Evolutionary conservation across 2,113 vertebrate species (phyloP), one percentile per base, ranked within the genome.

Genomic region (Leuciscus idus): DNA sequence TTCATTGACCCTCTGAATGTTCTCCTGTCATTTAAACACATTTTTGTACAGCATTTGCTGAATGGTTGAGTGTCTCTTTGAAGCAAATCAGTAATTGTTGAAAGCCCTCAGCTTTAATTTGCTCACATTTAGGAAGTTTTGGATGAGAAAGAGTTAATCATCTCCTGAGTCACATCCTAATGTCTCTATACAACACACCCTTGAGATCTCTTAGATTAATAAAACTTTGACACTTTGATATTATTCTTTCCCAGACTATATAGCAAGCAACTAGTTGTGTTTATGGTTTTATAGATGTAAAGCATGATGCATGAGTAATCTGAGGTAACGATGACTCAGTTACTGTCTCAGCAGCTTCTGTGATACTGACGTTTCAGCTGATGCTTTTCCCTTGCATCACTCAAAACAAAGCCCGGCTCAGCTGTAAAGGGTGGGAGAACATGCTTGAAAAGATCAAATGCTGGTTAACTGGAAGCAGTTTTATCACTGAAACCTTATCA

Each of bases 121-220:
- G 39, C 26, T 74, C 43, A 26, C 43, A 26, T 75, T 48, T 28
- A 48, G n/a, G 7, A 61, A 80, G 23, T 80, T 12, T 70, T 62
- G 28, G 30, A 23, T 26, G 81, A 33, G 1, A 30, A 11, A 57
- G 21, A 28, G 77, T n/a, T 64, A 39, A n/a, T 78, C 82, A 64
- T 10, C 70, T 74, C 21, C 43, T 85, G 77, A 84, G 61, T 85
- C 78, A 85, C 59, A 85, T 87, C 77, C 82, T 70, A 48, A 55
- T 57, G 28, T 33, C 28, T 55, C 13, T n/a, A 46, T 46, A n/a
- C 4, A 17, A 21, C 26, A 61, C 21, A 61, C 36, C 12, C 23
- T 17, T 43, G 8, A 43, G 72, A 74, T 15, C 11, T 46, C 17
- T 46, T 2, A 7, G 5, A 46, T 39, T 1, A 48, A 9, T 7